phyloP scores from a whole-genome alignment of 2,888 invertebrate genomes.

The Theodoxus fluviatilis region DNA sequence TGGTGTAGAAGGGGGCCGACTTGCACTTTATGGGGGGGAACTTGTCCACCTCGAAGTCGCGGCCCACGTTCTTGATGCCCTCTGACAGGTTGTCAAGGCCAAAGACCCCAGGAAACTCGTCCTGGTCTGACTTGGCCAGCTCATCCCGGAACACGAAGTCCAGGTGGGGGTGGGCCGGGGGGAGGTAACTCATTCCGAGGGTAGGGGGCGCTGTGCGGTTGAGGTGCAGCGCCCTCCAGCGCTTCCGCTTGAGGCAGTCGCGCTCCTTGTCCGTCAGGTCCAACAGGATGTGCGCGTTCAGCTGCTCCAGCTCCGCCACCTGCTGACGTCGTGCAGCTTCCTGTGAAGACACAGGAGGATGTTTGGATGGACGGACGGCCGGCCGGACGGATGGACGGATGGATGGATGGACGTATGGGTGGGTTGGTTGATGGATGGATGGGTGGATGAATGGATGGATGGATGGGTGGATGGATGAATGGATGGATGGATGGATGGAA shows the following conservation, averaged over 20 bases:
- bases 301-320: conserved; percentile 35
- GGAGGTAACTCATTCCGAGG: conserved; percentile 28
- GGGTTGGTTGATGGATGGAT: too few relatives aligned
- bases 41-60: conserved; percentile 23
- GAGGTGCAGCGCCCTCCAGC: conserved; percentile 49
- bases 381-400: too few relatives aligned
- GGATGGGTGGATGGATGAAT: too few relatives aligned
- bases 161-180: conserved; percentile 24
- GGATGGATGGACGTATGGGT: too few relatives aligned
- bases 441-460: too few relatives aligned
- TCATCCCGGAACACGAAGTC: conserved; percentile 49
- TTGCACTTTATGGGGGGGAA: conserved; percentile 31
- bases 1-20: conserved; percentile 50
- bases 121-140: conserved; percentile 52
- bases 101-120: conserved; percentile 51
- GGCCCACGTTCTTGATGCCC: conserved; percentile 46
- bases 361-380: too few relatives aligned
- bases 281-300: conserved; percentile 52
- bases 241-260: conserved; percentile 42
- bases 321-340: conserved; percentile 18
- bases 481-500: too few relatives aligned
- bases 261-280: conserved; percentile 49
- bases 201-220: too few relatives aligned
- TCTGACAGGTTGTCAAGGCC: conserved; percentile 48
- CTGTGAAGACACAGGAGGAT: conserved; percentile 29